Evolutionary conservation across 37 sponge, comb jelly and placozoan species (phyloP).

Genomic region (Ianthella basta): DNA sequence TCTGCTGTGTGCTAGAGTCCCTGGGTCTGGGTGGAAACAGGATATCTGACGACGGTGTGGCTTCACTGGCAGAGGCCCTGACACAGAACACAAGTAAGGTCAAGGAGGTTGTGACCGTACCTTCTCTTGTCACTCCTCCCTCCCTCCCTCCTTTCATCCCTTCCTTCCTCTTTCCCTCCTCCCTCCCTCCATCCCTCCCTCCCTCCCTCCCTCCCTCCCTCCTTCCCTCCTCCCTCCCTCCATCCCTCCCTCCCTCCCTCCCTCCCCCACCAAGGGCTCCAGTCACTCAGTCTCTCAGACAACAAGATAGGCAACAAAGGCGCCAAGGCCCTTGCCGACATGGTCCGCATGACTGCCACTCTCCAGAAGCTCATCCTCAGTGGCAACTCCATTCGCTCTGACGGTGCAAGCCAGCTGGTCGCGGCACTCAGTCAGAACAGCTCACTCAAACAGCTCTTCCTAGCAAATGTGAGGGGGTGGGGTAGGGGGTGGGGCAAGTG

Average conservation of each 20-base stretch:
- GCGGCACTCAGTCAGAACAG: conserved; percentile 70
- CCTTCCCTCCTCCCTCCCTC: too few relatives aligned
- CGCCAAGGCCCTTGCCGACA: conserved; percentile 60
- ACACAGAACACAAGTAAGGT: conserved; percentile 55
- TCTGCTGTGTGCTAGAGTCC: conserved; percentile 51
- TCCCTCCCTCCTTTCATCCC: too few relatives aligned
- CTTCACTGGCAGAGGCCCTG: conserved; percentile 43
- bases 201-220: too few relatives aligned
- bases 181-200: too few relatives aligned
- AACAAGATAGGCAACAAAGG: conserved; percentile 71
- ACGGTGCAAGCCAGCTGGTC: conserved; percentile 65
- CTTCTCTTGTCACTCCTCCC: too few relatives aligned
- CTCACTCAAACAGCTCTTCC: conserved; percentile 59
- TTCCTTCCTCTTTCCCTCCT: too few relatives aligned
- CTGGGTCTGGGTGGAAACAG: conserved; percentile 79
- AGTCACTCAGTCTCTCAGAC: conserved; percentile 69
- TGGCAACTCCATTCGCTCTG: conserved; percentile 59
- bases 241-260: too few relatives aligned
- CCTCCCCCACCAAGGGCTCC: too few relatives aligned
- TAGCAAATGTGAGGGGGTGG: conserved; percentile 67
- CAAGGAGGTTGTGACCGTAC: too few relatives aligned
- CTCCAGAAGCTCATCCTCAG: conserved; percentile 59
- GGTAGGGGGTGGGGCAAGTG: too few relatives aligned
- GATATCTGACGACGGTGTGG: conserved; percentile 53
- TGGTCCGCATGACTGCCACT: conserved; percentile 47